Evolutionary conservation across 1,140 invertebrate genomes (phyloP), one percentile per base, ranked within the genome.

Genomic region (Saxidomus purpurata): DNA sequence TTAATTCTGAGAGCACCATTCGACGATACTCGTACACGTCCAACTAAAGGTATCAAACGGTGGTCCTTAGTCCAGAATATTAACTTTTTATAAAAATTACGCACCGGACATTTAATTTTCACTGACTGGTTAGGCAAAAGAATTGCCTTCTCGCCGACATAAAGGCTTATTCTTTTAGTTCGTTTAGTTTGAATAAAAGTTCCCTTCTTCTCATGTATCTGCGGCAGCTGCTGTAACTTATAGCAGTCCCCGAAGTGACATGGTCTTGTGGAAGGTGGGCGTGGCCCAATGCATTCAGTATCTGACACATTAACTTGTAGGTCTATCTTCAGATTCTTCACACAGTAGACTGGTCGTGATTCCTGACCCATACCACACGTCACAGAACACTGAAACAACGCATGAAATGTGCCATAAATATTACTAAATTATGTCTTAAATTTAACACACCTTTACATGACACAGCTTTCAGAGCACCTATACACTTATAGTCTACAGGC

Each of bases 291-390:
- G 43, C 92, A 93, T 36, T 89, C 82, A 1, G 52, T 61, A 52
- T 89, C 84, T 2, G 90, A 83, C 8, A 93, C 90, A n/a, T 89
- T 92, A 0, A 93, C 71, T n/a, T 86, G 76, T 11, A 52, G 59
- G 22, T 90, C 91, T 4, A 15, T 34, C 31, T 89, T 79, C 4
- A 89, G 52, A 22, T 79, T 31, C 96, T 99, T 98, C 93, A 98
- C 98, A 95, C 99, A 99, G 89, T 97, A 97, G 43, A 98, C 97
- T 92, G 97, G 96, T 89, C 97, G 95, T 13, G 93, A 96, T 90
- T 97, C 97, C 1, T 96, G 94, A 13, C 97, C 97, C 43, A 95
- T 96, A 31, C 97, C 97, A 93, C 97, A 98, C 2, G 97, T 96
- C 93, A 96, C 96, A 19, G 97, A 96, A 93, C 97, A 98, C 97